phyloP scores from a whole-genome alignment of 2,797 vertebrate genomes.

The Hafferia zeledoni region DNA sequence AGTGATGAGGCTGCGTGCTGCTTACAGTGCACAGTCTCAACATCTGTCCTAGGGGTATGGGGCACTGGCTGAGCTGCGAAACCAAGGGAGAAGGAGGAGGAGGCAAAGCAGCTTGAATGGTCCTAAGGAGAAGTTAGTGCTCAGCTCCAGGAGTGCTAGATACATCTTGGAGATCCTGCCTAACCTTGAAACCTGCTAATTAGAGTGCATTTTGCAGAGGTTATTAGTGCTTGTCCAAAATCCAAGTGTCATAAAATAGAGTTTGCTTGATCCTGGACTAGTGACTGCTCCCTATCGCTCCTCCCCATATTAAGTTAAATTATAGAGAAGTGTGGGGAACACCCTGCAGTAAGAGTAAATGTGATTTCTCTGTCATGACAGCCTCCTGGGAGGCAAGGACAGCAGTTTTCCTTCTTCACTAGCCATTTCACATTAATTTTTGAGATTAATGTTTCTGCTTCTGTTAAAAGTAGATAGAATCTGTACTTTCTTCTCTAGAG shows the following conservation, averaged over 20 bases:
- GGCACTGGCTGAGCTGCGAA: not conserved
- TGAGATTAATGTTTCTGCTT: not conserved
- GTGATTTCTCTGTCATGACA: slow-evolving; percentile 12
- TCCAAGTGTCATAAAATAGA: not conserved
- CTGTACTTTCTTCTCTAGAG: not conserved
- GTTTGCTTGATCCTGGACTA: not conserved
- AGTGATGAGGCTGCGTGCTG: not conserved
- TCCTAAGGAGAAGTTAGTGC: not conserved
- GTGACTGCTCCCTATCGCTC: not conserved
- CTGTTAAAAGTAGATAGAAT: not conserved
- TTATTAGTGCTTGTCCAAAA: not conserved
- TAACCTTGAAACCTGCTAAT: not conserved
- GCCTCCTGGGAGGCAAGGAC: not conserved
- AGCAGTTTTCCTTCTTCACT: not conserved
- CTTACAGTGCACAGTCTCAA: not conserved
- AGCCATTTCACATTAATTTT: not conserved
- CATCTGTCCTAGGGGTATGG: not conserved
- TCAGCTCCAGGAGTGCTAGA: not conserved
- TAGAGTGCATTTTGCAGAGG: not conserved
- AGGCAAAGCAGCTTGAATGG: not conserved
- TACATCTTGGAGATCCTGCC: not conserved
- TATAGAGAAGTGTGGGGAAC: not conserved
- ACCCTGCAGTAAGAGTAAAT: not conserved
- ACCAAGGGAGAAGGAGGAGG: rapidly evolving
- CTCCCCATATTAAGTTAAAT: not conserved